These are phyloP conservation scores for Silurus asotus DNA, from an alignment of 2,113 vertebrate genomes.

Conservation along the genomic window DNA sequence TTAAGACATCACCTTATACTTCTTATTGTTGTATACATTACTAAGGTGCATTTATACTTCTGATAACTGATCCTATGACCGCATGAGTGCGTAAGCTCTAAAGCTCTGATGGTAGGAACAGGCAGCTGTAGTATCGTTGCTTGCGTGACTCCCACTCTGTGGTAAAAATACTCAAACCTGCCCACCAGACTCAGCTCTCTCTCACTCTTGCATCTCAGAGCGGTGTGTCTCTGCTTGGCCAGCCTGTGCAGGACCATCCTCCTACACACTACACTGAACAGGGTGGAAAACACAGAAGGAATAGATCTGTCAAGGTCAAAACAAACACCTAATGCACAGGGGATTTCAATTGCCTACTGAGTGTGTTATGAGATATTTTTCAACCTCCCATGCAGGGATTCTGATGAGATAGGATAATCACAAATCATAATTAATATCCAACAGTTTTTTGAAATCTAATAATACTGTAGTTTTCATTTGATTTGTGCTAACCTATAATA, in stretches of 20 bases:
- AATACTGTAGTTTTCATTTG: background rate
- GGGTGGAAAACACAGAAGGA: slow-evolving; percentile 37
- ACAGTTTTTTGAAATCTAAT: background rate
- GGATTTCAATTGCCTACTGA: background rate
- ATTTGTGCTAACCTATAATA: background rate
- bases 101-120: slow-evolving; percentile 24
- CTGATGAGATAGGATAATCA: slow-evolving; percentile 5
- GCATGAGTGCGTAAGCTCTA: slow-evolving; percentile 14
- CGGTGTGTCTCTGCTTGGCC: slow-evolving; percentile 32
- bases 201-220: slow-evolving; percentile 23
- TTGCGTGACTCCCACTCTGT: slow-evolving; percentile 35
- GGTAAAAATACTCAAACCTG: slow-evolving; percentile 53
- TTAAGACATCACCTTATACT: background rate
- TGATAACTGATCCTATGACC: background rate
- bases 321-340: slow-evolving; percentile 5
- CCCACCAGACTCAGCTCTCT: slow-evolving; percentile 43
- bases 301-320: slow-evolving; percentile 29
- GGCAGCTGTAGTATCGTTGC: slow-evolving; percentile 39
- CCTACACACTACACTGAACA: slow-evolving; percentile 20
- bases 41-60: background rate
- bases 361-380: background rate
- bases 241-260: slow-evolving; percentile 31
- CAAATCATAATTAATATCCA: slow-evolving; percentile 1
- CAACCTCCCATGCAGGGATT: background rate
- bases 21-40: background rate